These are phyloP conservation scores for Pogonophryne albipinna DNA, from an alignment of 2,797 vertebrate genomes.

Conservation along the genomic window DNA sequence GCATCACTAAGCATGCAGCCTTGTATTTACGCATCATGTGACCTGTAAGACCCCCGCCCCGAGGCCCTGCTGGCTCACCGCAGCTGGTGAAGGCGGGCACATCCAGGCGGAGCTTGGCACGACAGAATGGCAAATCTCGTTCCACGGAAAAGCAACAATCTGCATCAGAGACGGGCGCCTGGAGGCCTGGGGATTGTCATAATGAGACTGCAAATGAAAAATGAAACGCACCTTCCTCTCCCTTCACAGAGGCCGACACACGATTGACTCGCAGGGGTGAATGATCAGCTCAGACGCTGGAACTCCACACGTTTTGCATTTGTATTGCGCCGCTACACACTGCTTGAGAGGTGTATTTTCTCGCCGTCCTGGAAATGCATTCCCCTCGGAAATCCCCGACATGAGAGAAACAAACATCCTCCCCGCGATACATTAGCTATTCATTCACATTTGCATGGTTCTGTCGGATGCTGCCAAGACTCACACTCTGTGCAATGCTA, in stretches of 20 bases:
- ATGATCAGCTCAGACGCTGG: constrained; percentile 34
- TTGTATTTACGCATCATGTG: constrained; percentile 36
- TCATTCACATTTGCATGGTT: constrained; percentile 77
- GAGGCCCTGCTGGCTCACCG: constrained; percentile 19
- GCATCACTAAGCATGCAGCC: neutral
- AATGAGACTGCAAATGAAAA: constrained; percentile 38
- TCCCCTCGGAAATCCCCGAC: constrained; percentile 64
- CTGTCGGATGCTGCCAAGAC: constrained; percentile 72
- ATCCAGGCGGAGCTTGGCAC: constrained; percentile 29
- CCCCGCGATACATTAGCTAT: constrained; percentile 78
- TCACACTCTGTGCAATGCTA: constrained; percentile 79
- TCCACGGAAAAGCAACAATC: constrained; percentile 8
- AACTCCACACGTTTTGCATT: constrained; percentile 28
- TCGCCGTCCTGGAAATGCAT: constrained; percentile 56
- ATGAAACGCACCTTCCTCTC: constrained; percentile 14
- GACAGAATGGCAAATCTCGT: constrained; percentile 12
- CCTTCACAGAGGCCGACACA: neutral
- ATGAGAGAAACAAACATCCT: constrained; percentile 77
- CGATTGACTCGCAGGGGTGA: constrained; percentile 15
- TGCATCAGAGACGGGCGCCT: constrained; percentile 1
- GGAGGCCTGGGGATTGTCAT: constrained; percentile 31
- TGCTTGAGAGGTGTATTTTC: constrained; percentile 36
- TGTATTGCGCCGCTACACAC: constrained; percentile 38
- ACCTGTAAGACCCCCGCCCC: neutral
- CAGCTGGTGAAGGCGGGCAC: constrained; percentile 9